Percentiles rank a stretch among this genome's conserved stretches.
Evolutionary conservation across 2,113 vertebrate species (phyloP).

Genomic region (Burhinus oedicnemus): DNA sequence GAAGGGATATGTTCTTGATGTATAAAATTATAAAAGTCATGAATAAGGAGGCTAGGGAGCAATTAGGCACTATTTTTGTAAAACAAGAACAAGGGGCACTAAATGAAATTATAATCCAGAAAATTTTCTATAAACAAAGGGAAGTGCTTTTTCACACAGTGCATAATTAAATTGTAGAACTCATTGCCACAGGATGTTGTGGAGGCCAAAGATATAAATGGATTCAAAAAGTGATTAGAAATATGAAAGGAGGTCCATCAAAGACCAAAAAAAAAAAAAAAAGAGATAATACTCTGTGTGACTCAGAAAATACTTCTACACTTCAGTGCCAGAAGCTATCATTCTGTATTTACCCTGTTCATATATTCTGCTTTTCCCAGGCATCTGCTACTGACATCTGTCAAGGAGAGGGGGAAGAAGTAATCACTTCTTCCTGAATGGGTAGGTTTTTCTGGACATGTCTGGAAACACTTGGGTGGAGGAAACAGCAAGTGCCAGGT

Average conservation of each 20-base stretch:
- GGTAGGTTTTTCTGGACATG: neutral
- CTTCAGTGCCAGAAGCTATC: neutral
- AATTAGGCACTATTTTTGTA: conserved; percentile 28
- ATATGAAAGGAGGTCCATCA: neutral
- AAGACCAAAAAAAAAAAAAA: neutral
- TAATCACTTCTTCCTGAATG: neutral
- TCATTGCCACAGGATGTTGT: conserved; percentile 24
- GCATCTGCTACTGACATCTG: neutral
- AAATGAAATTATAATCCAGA: conserved; percentile 53
- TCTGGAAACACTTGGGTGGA: neutral
- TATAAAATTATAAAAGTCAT: conserved; percentile 24
- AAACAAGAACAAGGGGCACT: neutral
- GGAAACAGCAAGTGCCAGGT: neutral
- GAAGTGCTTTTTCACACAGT: conserved; percentile 58
- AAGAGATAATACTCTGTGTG: neutral
- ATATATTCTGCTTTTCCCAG: neutral
- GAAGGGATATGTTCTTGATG: neutral
- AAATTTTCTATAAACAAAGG: conserved; percentile 35
- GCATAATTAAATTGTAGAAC: conserved; percentile 24
- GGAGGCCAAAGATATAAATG: conserved; percentile 15
- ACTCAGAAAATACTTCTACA: neutral
- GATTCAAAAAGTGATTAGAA: conserved; percentile 14
- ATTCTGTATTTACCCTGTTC: neutral
- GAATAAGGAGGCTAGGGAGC: neutral
- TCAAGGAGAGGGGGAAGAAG: neutral